Evolutionary conservation across 2,888 invertebrate genomes (phyloP).

Genomic region (Drosophila nigricruria): DNA sequence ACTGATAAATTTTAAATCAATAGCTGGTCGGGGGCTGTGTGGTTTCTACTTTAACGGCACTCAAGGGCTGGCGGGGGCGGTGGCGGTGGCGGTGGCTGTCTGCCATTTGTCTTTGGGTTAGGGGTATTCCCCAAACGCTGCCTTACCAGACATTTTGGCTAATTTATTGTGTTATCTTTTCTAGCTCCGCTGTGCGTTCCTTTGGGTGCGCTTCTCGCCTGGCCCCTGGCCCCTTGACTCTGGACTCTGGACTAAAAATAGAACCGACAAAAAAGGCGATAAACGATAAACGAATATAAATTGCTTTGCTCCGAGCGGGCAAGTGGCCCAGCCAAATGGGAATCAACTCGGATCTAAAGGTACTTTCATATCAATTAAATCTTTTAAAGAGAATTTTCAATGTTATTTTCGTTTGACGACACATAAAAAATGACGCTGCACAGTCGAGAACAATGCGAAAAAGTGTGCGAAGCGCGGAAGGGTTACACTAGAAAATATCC

Average conservation of each 20-base stretch:
- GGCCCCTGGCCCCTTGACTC: too few species aligned
- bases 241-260: conserved; percentile 35
- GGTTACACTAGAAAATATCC: conserved; percentile 14
- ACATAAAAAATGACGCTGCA: conserved; percentile 33
- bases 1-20: conserved; percentile 64
- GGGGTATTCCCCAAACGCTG: conserved; percentile 49
- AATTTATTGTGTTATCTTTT: conserved; percentile 64
- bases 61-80: conserved; percentile 26
- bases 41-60: conserved; percentile 35
- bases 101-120: conserved; percentile 34
- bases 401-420: conserved; percentile 10
- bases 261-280: conserved; percentile 42
- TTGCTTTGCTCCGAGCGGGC: conserved; percentile 41
- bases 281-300: conserved; percentile 58
- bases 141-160: conserved; percentile 55
- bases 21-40: conserved; percentile 26
- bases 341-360: conserved; percentile 25
- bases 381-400: conserved; percentile 33
- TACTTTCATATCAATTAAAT: conserved; percentile 52
- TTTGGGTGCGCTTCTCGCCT: conserved; percentile 36
- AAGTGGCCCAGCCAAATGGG: conserved; percentile 51
- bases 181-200: conserved; percentile 29
- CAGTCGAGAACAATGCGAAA: conserved; percentile 24
- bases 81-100: conserved; percentile 1
- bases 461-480: background rate